Percentiles rank a stretch among this genome's conserved stretches.
These are phyloP conservation scores for Apis florea DNA, from an alignment of 1,140 invertebrate species.

Conservation along the genomic window DNA sequence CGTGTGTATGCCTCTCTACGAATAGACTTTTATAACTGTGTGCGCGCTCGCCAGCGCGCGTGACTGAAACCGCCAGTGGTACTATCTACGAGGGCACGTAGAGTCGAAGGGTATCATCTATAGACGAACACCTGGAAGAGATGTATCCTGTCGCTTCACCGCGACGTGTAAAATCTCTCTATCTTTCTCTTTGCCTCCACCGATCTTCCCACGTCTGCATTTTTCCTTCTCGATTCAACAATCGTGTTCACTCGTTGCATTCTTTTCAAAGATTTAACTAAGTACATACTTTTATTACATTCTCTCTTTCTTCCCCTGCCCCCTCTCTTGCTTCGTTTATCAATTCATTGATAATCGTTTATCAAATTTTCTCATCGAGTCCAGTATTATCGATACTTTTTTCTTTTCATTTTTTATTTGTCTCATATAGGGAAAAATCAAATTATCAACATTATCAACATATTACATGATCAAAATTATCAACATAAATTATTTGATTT, in stretches of 20 bases:
- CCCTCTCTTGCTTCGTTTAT: too few species aligned
- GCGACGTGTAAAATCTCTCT: constrained; percentile 59
- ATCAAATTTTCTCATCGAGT: not conserved
- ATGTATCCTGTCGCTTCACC: constrained; percentile 36
- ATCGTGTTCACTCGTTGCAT: not conserved
- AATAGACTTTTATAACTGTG: constrained; percentile 36
- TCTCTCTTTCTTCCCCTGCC: too few species aligned
- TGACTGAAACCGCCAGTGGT: constrained; percentile 57
- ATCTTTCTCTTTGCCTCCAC: constrained; percentile 38
- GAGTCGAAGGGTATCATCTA: constrained; percentile 76
- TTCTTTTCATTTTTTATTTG: not conserved
- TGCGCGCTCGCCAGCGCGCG: constrained; percentile 36
- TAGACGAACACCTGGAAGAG: constrained; percentile 67
- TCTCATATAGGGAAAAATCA: too few species aligned
- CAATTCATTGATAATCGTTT: too few species aligned
- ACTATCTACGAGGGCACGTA: constrained; percentile 65
- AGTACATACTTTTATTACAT: constrained; percentile 6
- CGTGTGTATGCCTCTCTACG: constrained; percentile 49
- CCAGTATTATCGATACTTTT: not conserved
- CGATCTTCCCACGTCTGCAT: constrained; percentile 37
- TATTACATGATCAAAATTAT: too few species aligned
- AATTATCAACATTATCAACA: too few species aligned
- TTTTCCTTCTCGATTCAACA: constrained; percentile 45
- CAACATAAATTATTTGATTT: too few species aligned
- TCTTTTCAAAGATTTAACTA: constrained; percentile 14